Percentiles rank a stretch among this genome's conserved stretches.
Evolutionary conservation across 2,888 invertebrate species (phyloP).

Genomic region (Ashinkailepas kermadecensis): DNA sequence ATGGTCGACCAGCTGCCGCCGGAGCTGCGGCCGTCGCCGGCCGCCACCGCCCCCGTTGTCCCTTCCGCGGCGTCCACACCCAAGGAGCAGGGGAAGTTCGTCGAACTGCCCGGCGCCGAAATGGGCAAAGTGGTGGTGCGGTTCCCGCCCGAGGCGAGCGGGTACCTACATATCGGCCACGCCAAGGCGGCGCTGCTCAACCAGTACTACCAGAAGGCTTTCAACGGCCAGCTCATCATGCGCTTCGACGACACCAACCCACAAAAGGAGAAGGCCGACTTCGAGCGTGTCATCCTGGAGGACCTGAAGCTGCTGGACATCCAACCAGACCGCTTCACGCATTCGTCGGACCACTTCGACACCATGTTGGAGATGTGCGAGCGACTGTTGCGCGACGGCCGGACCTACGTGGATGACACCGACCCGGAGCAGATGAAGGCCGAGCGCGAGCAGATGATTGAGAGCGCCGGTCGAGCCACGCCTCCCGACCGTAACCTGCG

Average conservation of each 20-base stretch:
- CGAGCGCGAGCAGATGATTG: constrained; percentile 79
- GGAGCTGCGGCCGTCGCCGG: constrained; percentile 27
- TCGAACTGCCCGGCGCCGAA: constrained; percentile 92
- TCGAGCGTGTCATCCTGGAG: constrained; percentile 87
- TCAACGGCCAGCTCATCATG: constrained; percentile 87
- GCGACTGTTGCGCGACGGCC: constrained; percentile 73
- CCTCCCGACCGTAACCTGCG: constrained; percentile 71
- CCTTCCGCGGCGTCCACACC: constrained; percentile 36
- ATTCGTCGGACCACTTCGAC: constrained; percentile 96
- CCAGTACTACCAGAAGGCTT: constrained; percentile 89
- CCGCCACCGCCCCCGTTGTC: constrained; percentile 22
- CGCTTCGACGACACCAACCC: constrained; percentile 99
- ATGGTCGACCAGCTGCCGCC: constrained; percentile 32
- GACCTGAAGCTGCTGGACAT: constrained; percentile 87
- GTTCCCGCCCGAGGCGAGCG: constrained; percentile 99
- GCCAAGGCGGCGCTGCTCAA: constrained; percentile 97
- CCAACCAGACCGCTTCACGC: constrained; percentile 83
- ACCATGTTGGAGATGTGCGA: constrained; percentile 80
- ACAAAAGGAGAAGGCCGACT: constrained; percentile 93
- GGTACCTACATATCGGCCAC: constrained; percentile 95
- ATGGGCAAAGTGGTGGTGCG: constrained; percentile 96
- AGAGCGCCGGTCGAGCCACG: constrained; percentile 76
- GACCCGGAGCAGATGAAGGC: constrained; percentile 89
- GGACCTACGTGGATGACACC: constrained; percentile 95
- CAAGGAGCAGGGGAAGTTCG: constrained; percentile 91